Evolutionary conservation across 2,797 vertebrate genomes (phyloP).

Genomic region (Carduelis carduelis): DNA sequence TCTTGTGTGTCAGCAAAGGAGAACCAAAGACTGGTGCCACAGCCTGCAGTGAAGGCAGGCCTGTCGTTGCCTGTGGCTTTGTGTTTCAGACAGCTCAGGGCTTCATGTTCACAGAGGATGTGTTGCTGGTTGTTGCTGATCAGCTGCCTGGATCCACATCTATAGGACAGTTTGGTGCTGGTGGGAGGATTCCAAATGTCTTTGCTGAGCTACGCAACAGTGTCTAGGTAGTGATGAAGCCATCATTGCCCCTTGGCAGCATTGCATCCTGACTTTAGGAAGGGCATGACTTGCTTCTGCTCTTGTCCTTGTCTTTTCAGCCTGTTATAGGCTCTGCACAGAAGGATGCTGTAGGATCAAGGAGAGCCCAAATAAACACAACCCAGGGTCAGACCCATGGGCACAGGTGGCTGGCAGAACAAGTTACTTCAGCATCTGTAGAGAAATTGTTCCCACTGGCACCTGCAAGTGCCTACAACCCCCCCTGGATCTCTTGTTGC

Average conservation of each 20-base stretch:
- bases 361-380: not conserved
- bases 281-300: not conserved
- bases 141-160: not conserved
- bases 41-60: not conserved
- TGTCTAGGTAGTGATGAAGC: not conserved
- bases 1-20: not conserved
- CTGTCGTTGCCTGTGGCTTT: rapidly evolving
- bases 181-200: not conserved
- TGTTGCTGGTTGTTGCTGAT: not conserved
- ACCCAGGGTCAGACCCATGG: not conserved
- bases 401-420: rapidly evolving
- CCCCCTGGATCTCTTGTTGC: not conserved
- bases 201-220: not conserved
- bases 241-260: not conserved
- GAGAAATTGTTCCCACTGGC: not conserved
- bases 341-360: not conserved
- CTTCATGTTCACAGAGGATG: not conserved
- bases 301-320: not conserved
- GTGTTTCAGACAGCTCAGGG: not conserved
- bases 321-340: not conserved
- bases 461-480: not conserved
- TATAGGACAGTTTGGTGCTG: not conserved
- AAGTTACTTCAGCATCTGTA: not conserved
- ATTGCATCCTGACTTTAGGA: not conserved
- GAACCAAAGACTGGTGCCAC: not conserved